These are phyloP conservation scores for Argentina silus DNA, from an alignment of 2,797 vertebrate genomes.

Conservation along the genomic window DNA sequence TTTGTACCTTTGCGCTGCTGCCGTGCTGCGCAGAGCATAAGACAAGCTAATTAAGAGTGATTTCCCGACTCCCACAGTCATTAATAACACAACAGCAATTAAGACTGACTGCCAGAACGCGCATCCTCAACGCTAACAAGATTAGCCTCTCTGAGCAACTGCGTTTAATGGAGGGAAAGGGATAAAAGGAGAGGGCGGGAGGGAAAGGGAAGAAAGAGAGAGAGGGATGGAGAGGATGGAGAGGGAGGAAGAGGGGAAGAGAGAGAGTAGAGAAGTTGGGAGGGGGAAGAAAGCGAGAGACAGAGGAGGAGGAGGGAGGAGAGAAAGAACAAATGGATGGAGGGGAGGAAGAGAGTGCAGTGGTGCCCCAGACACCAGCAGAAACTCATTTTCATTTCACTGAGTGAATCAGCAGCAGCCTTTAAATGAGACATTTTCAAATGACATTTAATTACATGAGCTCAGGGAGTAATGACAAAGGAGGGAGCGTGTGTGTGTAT, in stretches of 20 bases:
- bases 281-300: constrained; percentile 20
- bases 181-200: constrained; percentile 7
- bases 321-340: constrained; percentile 23
- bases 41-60: constrained; percentile 97
- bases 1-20: constrained; percentile 57
- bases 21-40: constrained; percentile 85
- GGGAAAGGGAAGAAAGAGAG: constrained; percentile 15
- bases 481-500: not conserved
- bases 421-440: constrained; percentile 64
- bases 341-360: not conserved
- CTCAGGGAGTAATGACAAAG: constrained; percentile 45
- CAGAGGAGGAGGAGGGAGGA: constrained; percentile 48
- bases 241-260: not conserved
- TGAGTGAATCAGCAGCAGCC: constrained; percentile 48
- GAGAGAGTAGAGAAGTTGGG: not conserved
- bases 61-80: constrained; percentile 91
- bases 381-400: constrained; percentile 3
- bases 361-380: constrained; percentile 9
- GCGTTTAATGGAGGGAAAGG: constrained; percentile 44
- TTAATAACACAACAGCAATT: constrained; percentile 99
- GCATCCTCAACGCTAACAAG: constrained; percentile 83
- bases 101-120: constrained; percentile 89
- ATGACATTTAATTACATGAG: constrained; percentile 62
- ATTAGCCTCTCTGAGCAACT: constrained; percentile 65
- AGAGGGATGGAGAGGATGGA: not conserved